phyloP scores from a whole-genome alignment of 2,888 invertebrate species.

The Rhodophaea formosa region DNA sequence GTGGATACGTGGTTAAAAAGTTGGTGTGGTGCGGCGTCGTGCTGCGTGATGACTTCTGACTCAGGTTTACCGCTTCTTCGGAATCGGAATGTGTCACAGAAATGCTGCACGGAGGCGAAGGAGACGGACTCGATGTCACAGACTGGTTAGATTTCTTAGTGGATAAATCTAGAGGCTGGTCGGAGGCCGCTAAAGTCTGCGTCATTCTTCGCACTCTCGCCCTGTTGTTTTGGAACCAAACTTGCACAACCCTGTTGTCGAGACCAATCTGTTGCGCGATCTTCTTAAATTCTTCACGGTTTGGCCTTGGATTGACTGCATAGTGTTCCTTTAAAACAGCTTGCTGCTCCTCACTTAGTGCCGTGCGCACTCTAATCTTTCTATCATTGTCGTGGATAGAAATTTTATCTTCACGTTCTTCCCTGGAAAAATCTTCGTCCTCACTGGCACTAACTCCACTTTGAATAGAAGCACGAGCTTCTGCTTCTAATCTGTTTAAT shows the following conservation, averaged over 20 bases:
- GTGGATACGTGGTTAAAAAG: constrained; percentile 78
- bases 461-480: constrained; percentile 73
- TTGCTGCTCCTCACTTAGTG: constrained; percentile 97
- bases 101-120: constrained; percentile 83
- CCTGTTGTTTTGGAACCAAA: constrained; percentile 98
- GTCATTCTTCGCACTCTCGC: constrained; percentile 90
- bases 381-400: constrained; percentile 84
- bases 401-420: constrained; percentile 77
- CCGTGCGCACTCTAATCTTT: constrained; percentile 94
- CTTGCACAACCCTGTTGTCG: constrained; percentile 91
- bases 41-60: constrained; percentile 85
- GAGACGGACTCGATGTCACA: constrained; percentile 81
- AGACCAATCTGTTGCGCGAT: constrained; percentile 90
- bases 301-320: constrained; percentile 93
- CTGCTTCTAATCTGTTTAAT: constrained; percentile 75
- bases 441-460: constrained; percentile 81
- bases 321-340: constrained; percentile 94
- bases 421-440: constrained; percentile 81
- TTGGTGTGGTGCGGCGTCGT: constrained; percentile 80
- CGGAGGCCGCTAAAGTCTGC: constrained; percentile 65
- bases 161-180: constrained; percentile 95
- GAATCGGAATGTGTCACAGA: constrained; percentile 84
- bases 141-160: constrained; percentile 86
- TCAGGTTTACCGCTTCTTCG: constrained; percentile 89
- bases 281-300: constrained; percentile 94